Base-by-base conservation (phyloP, 2,113 vertebrate species). In the Amblyopsis rosae region DNA sequence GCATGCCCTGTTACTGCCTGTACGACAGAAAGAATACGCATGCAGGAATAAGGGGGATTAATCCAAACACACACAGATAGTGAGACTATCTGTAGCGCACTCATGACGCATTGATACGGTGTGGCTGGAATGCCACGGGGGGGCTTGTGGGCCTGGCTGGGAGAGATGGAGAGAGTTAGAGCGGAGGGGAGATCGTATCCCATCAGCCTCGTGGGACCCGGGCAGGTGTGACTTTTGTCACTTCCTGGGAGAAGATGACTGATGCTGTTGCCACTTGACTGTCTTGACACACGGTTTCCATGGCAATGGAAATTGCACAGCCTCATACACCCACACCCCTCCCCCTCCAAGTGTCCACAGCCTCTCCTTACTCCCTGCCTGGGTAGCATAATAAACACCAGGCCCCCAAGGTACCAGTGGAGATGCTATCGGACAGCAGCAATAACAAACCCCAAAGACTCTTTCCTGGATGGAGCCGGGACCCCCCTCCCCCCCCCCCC, bases 401-500 rank as follows among this genome's bases (percentile, higher is more conserved):
- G 45, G 78, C 72, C 86, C 87, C 75, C 66, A 80, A 90, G 90
- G 92, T 90, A 87, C 87, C 86, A 88, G 81, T 89, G 88, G 91
- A 85, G 91, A 94, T 93, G 91, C 91, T 93, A 95, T 94, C 91
- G 88, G 84, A 90, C 89, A 86, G 89, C 89, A 93, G 94, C 91
- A 93, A 94, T 84, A 95, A 96, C 92, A 95, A 95, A 93, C 91
- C 89, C 79, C 89, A 67, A 77, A 93, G 90, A 92, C 91, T 89
- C 92, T 91, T 96, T 95, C 95, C 95, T 94, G 94, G 83, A 92
- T 94, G 92, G 93, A 91, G 93, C 94, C 93, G 69, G 92, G 91
- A 94, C 92, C 92, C 92, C 89, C 89, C 87, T 91, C 50, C 79
- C 90, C 87, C 82, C 82, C 91, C 50, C 79, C 90, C 87, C 82